phyloP scores from a whole-genome alignment of 2,888 invertebrate species.

The Alviniconcha strummeri region DNA sequence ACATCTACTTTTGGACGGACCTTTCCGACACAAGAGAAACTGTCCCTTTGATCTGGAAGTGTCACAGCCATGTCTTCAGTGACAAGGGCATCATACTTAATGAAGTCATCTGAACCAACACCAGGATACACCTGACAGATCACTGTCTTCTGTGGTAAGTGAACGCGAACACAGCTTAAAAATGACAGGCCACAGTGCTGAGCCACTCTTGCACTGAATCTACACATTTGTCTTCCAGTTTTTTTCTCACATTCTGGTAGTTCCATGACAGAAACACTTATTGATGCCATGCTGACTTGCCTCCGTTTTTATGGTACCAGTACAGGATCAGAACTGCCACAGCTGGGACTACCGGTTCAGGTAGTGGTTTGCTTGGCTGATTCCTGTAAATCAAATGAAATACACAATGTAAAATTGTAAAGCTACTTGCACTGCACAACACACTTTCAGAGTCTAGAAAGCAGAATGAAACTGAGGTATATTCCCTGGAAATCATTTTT shows the following conservation, averaged over 20 bases:
- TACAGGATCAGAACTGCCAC: no score
- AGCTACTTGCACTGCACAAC: no score
- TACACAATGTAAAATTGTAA: no score
- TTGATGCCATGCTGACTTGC: neutral
- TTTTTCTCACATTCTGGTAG: conserved; percentile 14
- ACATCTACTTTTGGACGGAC: neutral
- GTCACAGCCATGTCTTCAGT: neutral
- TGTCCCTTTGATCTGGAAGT: no score
- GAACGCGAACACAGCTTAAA: conserved; percentile 23
- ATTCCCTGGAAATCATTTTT: no score
- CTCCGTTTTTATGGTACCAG: no score
- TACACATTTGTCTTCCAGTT: conserved; percentile 21
- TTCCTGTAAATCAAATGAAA: no score
- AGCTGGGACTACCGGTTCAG: no score
- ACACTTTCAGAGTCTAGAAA: no score
- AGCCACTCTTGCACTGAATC: conserved; percentile 15
- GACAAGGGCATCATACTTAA: conserved; percentile 30
- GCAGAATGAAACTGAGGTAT: no score
- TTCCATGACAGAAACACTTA: neutral
- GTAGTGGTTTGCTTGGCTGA: no score
- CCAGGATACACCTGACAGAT: conserved; percentile 13
- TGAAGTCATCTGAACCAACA: neutral
- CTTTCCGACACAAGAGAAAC: no score
- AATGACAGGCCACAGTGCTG: neutral
- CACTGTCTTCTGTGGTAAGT: neutral